Evolutionary conservation across 2,113 vertebrate species (phyloP).

Genomic region (Tragelaphus scriptus): DNA sequence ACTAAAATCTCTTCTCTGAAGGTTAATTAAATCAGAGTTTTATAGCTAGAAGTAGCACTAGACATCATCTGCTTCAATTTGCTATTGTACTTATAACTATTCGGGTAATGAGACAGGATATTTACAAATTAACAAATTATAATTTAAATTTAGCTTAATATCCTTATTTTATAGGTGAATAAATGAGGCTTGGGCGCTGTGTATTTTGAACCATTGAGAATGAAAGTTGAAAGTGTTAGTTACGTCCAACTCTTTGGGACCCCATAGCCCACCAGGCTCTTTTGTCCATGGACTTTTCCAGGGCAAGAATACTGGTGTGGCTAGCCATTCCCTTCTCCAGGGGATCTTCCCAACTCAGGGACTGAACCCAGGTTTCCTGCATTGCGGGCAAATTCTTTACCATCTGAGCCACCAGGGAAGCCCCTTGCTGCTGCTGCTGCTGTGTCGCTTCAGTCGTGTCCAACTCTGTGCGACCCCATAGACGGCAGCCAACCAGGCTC

Average conservation of each 20-base stretch:
- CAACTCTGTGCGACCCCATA: no score
- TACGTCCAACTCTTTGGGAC: background rate
- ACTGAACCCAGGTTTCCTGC: background rate
- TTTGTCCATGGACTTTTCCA: background rate
- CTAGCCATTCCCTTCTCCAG: background rate
- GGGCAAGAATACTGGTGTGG: background rate
- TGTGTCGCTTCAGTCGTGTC: no score
- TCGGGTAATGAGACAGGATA: background rate
- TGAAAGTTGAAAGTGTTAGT: background rate
- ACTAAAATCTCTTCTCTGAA: background rate
- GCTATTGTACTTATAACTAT: background rate
- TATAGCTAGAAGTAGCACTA: background rate
- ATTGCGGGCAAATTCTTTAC: background rate
- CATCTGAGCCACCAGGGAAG: background rate
- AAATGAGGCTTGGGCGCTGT: background rate
- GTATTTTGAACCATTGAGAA: slow-evolving; percentile 8
- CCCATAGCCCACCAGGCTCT: background rate
- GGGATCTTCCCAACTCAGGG: background rate
- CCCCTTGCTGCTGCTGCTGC: background rate
- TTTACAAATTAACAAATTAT: slow-evolving; percentile 4
- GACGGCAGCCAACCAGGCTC: no score
- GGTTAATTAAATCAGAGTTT: slow-evolving; percentile 15
- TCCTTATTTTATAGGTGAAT: slow-evolving; percentile 9
- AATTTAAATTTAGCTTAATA: background rate
- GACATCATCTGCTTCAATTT: slow-evolving; percentile 8